Evolutionary conservation across 2,113 vertebrate genomes (phyloP).

Genomic region (Periophthalmodon schlosseri): DNA sequence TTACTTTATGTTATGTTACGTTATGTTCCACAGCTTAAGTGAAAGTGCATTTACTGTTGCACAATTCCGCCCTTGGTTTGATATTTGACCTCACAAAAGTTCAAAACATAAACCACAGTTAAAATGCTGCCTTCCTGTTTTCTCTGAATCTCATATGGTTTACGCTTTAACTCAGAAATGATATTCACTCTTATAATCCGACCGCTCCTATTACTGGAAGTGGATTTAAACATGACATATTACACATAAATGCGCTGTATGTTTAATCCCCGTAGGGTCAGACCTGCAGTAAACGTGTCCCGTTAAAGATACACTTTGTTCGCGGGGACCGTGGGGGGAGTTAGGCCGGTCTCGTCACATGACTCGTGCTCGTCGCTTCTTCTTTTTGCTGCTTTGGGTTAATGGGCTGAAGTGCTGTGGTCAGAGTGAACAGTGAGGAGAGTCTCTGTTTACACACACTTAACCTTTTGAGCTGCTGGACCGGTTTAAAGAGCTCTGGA

Average conservation of each 20-base stretch:
- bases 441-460: neutral
- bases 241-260: neutral
- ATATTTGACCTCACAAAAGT: neutral
- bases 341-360: conserved; percentile 40
- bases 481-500: neutral
- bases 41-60: neutral
- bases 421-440: neutral
- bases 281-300: neutral
- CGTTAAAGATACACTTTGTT: neutral
- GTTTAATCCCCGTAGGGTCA: conserved; percentile 13
- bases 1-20: no score
- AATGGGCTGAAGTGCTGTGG: neutral
- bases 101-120: neutral
- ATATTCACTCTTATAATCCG: no score
- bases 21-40: neutral
- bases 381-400: conserved; percentile 4
- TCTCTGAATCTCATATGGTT: neutral
- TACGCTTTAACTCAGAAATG: neutral
- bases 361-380: conserved; percentile 15
- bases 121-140: neutral
- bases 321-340: neutral
- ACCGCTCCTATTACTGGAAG: neutral
- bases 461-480: neutral
- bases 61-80: neutral
- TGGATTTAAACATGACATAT: conserved; percentile 1